phyloP scores from a whole-genome alignment of 2,888 invertebrate species.

The Napeogenes inachia region DNA sequence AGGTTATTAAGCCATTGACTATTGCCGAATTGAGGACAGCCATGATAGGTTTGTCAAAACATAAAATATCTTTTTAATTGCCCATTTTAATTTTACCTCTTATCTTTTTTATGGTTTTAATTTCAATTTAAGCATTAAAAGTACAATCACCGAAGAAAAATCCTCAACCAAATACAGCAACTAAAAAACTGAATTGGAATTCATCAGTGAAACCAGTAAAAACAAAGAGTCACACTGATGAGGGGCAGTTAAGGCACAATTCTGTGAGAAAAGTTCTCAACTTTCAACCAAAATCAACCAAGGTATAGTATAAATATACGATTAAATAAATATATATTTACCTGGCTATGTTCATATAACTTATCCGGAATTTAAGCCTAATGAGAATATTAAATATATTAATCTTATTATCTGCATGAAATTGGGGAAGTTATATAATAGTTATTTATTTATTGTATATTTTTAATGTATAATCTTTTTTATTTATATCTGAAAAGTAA shows the following conservation, averaged over 20 bases:
- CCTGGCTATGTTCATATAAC: too few species aligned
- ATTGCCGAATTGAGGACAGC: constrained; percentile 56
- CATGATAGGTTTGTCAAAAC: constrained; percentile 41
- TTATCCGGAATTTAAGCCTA: too few species aligned
- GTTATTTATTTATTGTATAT: too few species aligned
- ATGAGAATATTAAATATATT: too few species aligned
- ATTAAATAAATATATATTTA: not conserved
- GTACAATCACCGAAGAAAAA: constrained; percentile 39
- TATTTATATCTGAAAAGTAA: not conserved
- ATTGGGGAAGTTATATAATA: too few species aligned
- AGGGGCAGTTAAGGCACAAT: constrained; percentile 49
- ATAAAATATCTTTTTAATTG: not conserved
- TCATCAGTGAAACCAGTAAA: constrained; percentile 61
- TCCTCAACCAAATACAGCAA: constrained; percentile 36
- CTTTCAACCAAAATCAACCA: constrained; percentile 48
- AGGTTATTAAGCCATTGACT: constrained; percentile 50
- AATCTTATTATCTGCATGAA: too few species aligned
- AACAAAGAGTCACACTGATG: constrained; percentile 49
- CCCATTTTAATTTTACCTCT: not conserved
- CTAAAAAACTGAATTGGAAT: constrained; percentile 61
- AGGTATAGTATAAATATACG: constrained; percentile 35
- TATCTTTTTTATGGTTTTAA: not conserved
- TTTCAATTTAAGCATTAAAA: constrained; percentile 46
- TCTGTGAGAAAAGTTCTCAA: constrained; percentile 62
- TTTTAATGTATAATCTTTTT: too few species aligned